These are phyloP conservation scores for Sebastes fasciatus DNA, from an alignment of 2,113 vertebrate genomes.

Conservation along the genomic window DNA sequence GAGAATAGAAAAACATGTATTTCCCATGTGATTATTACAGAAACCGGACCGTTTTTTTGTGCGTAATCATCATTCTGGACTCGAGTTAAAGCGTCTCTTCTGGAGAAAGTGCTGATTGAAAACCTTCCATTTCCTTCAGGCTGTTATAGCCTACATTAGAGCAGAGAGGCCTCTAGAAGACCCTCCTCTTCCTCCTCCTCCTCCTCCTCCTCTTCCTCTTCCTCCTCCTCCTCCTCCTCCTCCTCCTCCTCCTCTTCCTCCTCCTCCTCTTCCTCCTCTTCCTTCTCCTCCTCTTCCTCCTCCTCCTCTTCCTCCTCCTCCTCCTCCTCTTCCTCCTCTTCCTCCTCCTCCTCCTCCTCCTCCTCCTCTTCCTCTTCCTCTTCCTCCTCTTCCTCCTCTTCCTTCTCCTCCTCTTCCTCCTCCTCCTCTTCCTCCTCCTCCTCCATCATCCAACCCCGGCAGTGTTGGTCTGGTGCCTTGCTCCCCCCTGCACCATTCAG, in stretches of 20 bases:
- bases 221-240: neutral
- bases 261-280: neutral
- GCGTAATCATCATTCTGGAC: neutral
- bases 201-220: neutral
- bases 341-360: no score
- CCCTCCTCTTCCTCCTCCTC: neutral
- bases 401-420: neutral
- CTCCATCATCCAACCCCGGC: neutral
- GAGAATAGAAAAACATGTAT: no score
- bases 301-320: neutral
- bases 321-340: neutral
- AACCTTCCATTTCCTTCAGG: conserved; percentile 28
- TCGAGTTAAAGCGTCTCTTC: conserved; percentile 31
- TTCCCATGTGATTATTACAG: neutral
- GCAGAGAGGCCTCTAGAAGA: conserved; percentile 15
- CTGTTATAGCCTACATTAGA: conserved; percentile 22
- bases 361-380: neutral
- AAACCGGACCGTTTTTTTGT: neutral
- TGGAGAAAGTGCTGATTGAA: conserved; percentile 48
- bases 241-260: neutral
- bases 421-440: neutral
- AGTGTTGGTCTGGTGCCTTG: conserved; percentile 6
- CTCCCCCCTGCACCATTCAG: conserved; percentile 10
- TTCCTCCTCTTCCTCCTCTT: neutral
- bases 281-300: neutral